phyloP scores from a whole-genome alignment of 2,888 invertebrate species.

The Erpobdella octoculata region DNA sequence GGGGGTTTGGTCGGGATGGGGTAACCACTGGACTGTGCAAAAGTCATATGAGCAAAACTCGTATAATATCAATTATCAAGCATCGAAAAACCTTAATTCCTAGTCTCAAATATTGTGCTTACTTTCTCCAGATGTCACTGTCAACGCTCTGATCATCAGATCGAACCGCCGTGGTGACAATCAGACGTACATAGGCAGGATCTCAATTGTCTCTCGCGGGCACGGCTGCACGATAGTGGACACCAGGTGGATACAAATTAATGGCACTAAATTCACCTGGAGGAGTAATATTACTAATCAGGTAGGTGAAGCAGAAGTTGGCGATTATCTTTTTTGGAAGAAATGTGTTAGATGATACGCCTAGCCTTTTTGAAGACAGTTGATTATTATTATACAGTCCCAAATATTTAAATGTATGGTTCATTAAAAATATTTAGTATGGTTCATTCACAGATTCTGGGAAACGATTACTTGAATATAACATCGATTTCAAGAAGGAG shows the following conservation, averaged over 20 bases:
- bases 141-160: conserved; percentile 32
- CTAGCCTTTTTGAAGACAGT: no score
- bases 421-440: neutral
- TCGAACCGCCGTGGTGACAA: neutral
- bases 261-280: conserved; percentile 16
- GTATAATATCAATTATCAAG: neutral
- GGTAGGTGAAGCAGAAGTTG: neutral
- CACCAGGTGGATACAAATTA: conserved; percentile 16
- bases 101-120: neutral
- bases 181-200: conserved; percentile 30
- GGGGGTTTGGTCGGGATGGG: no score
- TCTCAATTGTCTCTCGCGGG: conserved; percentile 12
- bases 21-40: no score
- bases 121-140: conserved; percentile 28
- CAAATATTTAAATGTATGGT: no score
- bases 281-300: conserved; percentile 28
- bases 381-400: no score
- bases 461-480: neutral
- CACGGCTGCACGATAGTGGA: conserved; percentile 15
- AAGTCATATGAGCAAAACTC: no score
- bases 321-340: neutral
- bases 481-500: neutral
- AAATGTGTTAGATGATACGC: neutral
- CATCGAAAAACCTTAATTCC: neutral
- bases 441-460: neutral